Conservation (phyloP, 2,113 vertebrate genomes). For the Notarius lentiginosus region DNA sequence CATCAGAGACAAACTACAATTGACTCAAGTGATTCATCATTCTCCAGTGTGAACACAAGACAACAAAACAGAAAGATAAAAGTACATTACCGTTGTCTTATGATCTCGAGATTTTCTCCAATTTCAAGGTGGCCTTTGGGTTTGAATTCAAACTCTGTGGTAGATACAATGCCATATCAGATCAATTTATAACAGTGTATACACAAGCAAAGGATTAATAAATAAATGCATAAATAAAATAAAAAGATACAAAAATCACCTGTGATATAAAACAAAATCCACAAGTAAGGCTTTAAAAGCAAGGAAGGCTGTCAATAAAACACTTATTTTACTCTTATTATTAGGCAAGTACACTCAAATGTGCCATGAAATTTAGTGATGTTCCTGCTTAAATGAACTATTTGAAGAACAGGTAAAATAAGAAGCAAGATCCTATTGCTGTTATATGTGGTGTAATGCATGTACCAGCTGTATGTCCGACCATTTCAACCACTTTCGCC, state of each 20-base stretch:
- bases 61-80: neutral
- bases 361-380: neutral
- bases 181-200: neutral
- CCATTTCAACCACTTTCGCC: conserved; percentile 77
- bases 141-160: conserved; percentile 81
- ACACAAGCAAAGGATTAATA: neutral
- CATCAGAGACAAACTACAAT: neutral
- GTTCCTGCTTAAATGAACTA: neutral
- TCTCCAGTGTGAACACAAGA: neutral
- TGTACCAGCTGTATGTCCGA: conserved; percentile 84
- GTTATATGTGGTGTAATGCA: neutral
- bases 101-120: conserved; percentile 82
- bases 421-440: neutral
- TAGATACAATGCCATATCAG: neutral
- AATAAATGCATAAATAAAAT: neutral
- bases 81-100: conserved; percentile 84
- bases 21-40: neutral
- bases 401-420: neutral
- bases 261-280: neutral
- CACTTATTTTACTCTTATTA: neutral
- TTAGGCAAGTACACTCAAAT: neutral
- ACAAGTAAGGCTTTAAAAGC: neutral
- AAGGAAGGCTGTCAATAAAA: neutral
- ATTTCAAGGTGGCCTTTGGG: conserved; percentile 84
- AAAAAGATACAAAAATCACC: neutral